A percentile compares a stretch with the other conserved stretches of the same genome.
These are phyloP conservation scores for Gastracanthus pulcherrimus DNA, from an alignment of 2,888 invertebrate species.

Conservation along the genomic window DNA sequence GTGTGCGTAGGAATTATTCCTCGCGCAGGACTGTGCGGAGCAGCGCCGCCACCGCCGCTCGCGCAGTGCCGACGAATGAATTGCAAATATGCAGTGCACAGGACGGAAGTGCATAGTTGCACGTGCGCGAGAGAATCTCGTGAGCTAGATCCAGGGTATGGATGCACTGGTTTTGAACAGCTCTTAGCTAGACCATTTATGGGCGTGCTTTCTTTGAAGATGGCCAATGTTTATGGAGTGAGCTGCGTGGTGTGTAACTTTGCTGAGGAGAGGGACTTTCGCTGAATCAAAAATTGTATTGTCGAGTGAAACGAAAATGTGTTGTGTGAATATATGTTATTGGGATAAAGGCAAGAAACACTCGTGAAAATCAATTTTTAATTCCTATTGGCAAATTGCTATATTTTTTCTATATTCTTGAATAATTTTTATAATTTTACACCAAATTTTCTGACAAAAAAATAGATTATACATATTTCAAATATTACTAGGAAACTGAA, in stretches of 20 bases:
- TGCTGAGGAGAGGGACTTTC: too few species aligned
- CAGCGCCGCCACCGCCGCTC: too few species aligned
- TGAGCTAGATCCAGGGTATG: neutral
- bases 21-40: neutral
- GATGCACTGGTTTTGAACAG: neutral
- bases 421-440: too few species aligned
- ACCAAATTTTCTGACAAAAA: too few species aligned
- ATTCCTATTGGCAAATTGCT: too few species aligned
- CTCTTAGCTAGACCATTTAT: neutral
- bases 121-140: neutral
- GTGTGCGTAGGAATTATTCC: constrained; percentile 33
- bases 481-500: too few species aligned
- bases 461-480: too few species aligned
- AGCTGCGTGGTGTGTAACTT: neutral
- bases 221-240: neutral
- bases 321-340: too few species aligned
- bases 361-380: too few species aligned
- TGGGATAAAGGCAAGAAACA: too few species aligned
- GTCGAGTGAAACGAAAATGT: too few species aligned
- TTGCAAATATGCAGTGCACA: constrained; percentile 42
- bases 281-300: neutral
- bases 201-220: neutral
- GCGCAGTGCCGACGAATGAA: constrained; percentile 23
- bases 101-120: neutral
- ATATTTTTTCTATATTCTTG: too few species aligned